These are phyloP conservation scores for Microctonus aethiopoides DNA, from an alignment of 2,888 invertebrate genomes.

Conservation along the genomic window DNA sequence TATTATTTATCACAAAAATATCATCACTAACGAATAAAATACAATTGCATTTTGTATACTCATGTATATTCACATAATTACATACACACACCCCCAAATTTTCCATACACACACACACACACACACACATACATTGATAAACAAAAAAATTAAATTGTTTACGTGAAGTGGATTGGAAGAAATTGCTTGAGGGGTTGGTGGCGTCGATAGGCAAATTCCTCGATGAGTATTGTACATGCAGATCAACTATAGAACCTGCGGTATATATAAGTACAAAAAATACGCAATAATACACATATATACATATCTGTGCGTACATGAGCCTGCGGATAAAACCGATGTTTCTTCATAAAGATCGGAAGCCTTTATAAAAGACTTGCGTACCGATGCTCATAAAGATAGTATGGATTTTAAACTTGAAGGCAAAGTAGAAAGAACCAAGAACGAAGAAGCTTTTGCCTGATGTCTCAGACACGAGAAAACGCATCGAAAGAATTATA, in stretches of 20 bases:
- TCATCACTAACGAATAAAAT: too few species aligned
- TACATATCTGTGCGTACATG: background rate
- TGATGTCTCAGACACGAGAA: background rate
- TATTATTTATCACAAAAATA: too few species aligned
- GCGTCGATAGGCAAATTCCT: constrained; percentile 33
- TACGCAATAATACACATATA: background rate
- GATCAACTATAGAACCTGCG: constrained; percentile 12
- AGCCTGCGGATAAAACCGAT: constrained; percentile 36
- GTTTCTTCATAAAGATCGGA: constrained; percentile 30
- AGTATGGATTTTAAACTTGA: constrained; percentile 27
- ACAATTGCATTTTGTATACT: too few species aligned
- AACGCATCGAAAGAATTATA: background rate
- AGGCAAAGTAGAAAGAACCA: constrained; percentile 34
- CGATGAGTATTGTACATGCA: constrained; percentile 2
- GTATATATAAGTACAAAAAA: constrained; percentile 7
- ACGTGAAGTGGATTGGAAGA: constrained; percentile 16
- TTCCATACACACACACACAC: too few species aligned
- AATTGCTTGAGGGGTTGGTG: constrained; percentile 2
- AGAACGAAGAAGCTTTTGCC: constrained; percentile 27
- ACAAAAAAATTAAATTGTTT: constrained; percentile 21
- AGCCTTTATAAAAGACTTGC: constrained; percentile 30
- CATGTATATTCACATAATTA: too few species aligned
- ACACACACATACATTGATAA: background rate
- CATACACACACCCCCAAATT: too few species aligned
- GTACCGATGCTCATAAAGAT: constrained; percentile 46